Evolutionary conservation across 2,888 invertebrate species (phyloP).

Genomic region (Stenichneumon culpator): DNA sequence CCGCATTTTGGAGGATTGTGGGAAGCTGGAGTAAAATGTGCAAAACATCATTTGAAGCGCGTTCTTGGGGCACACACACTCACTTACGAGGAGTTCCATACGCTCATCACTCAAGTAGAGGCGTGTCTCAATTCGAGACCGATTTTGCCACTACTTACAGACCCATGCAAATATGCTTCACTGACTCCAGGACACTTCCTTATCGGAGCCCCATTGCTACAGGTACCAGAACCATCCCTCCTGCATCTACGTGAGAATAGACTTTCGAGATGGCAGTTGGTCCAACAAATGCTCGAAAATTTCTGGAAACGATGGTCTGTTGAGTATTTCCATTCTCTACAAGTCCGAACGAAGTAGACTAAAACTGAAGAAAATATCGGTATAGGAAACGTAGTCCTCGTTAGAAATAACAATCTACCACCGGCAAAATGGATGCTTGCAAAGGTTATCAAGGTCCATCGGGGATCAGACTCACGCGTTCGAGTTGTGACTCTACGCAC

Average conservation of each 20-base stretch:
- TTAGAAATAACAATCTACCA: neutral
- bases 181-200: slow-evolving; percentile 41
- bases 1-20: slow-evolving; percentile 62
- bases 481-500: slow-evolving; percentile 16
- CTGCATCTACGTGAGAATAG: neutral
- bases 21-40: too few species aligned
- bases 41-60: too few species aligned
- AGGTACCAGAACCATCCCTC: slow-evolving; percentile 44
- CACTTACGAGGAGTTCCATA: neutral
- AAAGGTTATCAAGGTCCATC: neutral
- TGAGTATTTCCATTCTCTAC: neutral
- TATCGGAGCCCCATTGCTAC: slow-evolving; percentile 24
- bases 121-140: slow-evolving; percentile 65
- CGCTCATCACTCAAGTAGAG: slow-evolving; percentile 57
- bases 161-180: slow-evolving; percentile 48
- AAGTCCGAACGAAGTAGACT: neutral
- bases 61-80: too few species aligned
- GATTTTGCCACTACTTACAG: slow-evolving; percentile 48
- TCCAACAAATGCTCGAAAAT: neutral
- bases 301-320: neutral
- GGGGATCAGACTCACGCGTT: slow-evolving; percentile 17
- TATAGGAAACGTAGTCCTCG: neutral
- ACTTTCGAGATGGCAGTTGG: neutral
- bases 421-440: slow-evolving; percentile 40
- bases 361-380: neutral